phyloP scores from a whole-genome alignment of 2,113 vertebrate genomes.

The Melozone crissalis region DNA sequence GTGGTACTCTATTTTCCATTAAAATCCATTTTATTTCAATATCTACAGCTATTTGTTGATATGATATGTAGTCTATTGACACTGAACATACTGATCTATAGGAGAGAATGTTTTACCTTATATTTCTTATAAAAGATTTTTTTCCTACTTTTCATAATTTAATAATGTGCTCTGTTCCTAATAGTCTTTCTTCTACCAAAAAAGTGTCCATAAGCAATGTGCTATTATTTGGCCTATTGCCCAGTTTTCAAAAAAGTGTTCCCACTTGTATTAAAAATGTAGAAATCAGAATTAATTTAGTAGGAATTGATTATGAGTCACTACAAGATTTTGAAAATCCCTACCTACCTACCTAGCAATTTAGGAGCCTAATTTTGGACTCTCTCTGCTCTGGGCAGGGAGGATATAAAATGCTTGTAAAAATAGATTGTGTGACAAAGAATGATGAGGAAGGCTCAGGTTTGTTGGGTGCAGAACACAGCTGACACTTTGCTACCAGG shows the following conservation, averaged over 20 bases:
- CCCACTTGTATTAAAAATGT: background rate
- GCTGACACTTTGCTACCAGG: background rate
- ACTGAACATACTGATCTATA: background rate
- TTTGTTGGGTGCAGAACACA: background rate
- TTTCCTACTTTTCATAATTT: background rate
- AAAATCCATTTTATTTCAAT: background rate
- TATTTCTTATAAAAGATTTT: background rate
- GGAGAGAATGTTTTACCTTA: background rate
- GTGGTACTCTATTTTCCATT: background rate
- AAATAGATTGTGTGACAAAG: background rate
- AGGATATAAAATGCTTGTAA: background rate
- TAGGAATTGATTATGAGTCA: constrained; percentile 35
- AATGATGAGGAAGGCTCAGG: background rate
- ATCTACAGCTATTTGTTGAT: background rate
- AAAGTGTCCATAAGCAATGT: background rate
- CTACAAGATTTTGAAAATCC: constrained; percentile 12
- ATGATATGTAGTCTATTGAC: background rate
- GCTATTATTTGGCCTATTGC: background rate
- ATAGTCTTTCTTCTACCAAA: background rate
- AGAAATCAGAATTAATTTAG: constrained; percentile 15
- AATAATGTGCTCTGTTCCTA: background rate
- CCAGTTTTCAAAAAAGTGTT: background rate
- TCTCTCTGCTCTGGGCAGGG: background rate
- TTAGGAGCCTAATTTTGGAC: constrained; percentile 11
- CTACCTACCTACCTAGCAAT: background rate